A percentile compares a stretch with the other conserved stretches of the same genome.
Conservation (phyloP, 2,797 vertebrate species). For the Kryptopterus vitreolus region DNA sequence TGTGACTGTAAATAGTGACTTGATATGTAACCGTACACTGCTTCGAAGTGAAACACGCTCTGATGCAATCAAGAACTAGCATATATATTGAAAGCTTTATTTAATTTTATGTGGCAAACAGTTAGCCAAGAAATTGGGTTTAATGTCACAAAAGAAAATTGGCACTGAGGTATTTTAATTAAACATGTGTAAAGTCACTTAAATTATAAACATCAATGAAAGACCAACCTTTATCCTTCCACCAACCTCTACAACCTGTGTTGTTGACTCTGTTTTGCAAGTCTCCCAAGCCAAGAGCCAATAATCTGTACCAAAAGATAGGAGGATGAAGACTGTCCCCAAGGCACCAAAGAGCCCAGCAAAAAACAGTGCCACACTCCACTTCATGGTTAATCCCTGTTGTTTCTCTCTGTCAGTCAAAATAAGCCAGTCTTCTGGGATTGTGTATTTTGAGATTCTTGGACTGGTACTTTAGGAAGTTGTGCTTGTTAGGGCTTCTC, state of each 20-base stretch:
- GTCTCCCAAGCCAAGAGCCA: conserved; percentile 91
- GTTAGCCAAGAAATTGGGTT: not conserved
- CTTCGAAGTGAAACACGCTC: conserved; percentile 23
- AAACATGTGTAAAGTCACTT: not conserved
- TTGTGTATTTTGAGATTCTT: not conserved
- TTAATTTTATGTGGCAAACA: not conserved
- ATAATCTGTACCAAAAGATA: conserved; percentile 96
- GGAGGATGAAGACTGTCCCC: conserved; percentile 84
- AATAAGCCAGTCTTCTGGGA: not conserved
- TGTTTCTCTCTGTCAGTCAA: not conserved
- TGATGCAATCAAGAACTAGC: not conserved
- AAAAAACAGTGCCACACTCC: conserved; percentile 89
- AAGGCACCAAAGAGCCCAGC: conserved; percentile 91
- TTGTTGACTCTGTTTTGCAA: conserved; percentile 63
- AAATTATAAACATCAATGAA: conserved; percentile 1
- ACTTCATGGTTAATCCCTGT: conserved; percentile 77
- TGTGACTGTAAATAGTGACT: conserved; percentile 55
- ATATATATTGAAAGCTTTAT: not conserved
- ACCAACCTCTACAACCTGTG: conserved; percentile 47
- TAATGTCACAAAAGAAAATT: not conserved
- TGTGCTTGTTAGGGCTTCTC: not conserved
- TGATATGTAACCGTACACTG: conserved; percentile 58
- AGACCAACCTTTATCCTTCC: not conserved
- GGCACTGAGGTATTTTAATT: not conserved
- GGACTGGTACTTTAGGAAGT: conserved; percentile 10